A percentile compares a stretch with the other conserved stretches of the same genome.
These are phyloP conservation scores for Neodiprion pinetum DNA, from an alignment of 1,140 invertebrate genomes.

Conservation along the genomic window DNA sequence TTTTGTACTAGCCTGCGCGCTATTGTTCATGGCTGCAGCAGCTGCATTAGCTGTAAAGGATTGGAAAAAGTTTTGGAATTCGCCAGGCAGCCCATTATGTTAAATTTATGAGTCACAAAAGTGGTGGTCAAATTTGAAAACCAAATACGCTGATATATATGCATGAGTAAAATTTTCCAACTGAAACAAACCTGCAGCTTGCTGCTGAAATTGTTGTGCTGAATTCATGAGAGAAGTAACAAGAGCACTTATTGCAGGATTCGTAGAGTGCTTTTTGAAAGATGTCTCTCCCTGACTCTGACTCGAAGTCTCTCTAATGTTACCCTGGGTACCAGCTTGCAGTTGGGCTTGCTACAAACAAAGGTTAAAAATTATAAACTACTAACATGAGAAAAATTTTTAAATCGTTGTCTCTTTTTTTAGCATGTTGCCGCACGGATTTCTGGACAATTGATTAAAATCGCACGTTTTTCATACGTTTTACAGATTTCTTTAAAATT, in stretches of 20 bases:
- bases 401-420: no score
- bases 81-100: not conserved
- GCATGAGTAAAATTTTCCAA: slow-evolving; percentile 39
- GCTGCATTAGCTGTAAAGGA: slow-evolving; percentile 48
- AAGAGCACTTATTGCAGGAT: slow-evolving; percentile 77
- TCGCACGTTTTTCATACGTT: no score
- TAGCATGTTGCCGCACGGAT: no score
- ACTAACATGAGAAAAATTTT: not conserved
- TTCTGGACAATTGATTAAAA: no score
- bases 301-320: slow-evolving; percentile 43
- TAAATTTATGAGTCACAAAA: not conserved
- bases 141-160: slow-evolving; percentile 56
- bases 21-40: slow-evolving; percentile 62
- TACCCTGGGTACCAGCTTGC: slow-evolving; percentile 59
- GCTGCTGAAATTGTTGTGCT: slow-evolving; percentile 77
- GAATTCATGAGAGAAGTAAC: slow-evolving; percentile 82
- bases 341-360: slow-evolving; percentile 65
- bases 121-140: not conserved
- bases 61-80: not conserved
- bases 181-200: slow-evolving; percentile 63
- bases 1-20: slow-evolving; percentile 54
- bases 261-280: slow-evolving; percentile 70
- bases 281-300: slow-evolving; percentile 62
- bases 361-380: slow-evolving; percentile 8
- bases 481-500: not conserved